Evolutionary conservation across 2,888 invertebrate genomes (phyloP), one percentile per base, ranked within the genome.

Genomic region (Cheilosia scutellata): DNA sequence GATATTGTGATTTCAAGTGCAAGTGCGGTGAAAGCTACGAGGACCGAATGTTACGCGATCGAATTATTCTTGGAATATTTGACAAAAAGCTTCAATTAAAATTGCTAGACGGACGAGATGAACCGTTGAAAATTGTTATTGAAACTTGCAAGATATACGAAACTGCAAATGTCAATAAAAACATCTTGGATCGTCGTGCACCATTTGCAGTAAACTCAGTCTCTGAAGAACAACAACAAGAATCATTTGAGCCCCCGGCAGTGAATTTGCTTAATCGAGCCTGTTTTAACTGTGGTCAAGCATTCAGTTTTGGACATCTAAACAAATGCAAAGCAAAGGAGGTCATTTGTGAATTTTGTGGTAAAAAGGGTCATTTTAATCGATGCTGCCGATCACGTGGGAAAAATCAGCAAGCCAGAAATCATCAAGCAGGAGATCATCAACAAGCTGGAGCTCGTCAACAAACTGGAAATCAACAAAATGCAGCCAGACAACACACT

Each of bases 1-100:
- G 63, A 33, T 47, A 31, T 37, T 87, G 82, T 74, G 78, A 87
- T 47, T 88, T 82, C 51, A 57, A 70, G 37, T 87, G 87, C 37
- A 57, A 70, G 29, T 87, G 87, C 37, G 63, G 55, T 27, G 31
- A 20, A 11, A 51, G 6, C 47, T 47, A 62, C 11, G 80, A 83
- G 49, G 57, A 84, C 1, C 20, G 87, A 62, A 87, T 88, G 88
- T 40, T 87, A 7, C 63, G 76, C 29, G 87, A 87, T 66, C 82
- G 82, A 11, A 87, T 87, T 20, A 63, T 87, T 5, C 53, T 74
- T 7, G 78, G 84, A 13, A 53, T 88, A 5, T 29, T 25, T 4
- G 82, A 87, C 13, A 88, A 87, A 65, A 82, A 87, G 42, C 40
- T 82, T 6, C 74, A 75, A 49, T 58, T 79, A 16, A 86, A 71